A percentile compares a stretch with the other conserved stretches of the same genome.
phyloP scores from a whole-genome alignment of 2,113 vertebrate genomes.

The Sinocyclocheilus anshuiensis region DNA sequence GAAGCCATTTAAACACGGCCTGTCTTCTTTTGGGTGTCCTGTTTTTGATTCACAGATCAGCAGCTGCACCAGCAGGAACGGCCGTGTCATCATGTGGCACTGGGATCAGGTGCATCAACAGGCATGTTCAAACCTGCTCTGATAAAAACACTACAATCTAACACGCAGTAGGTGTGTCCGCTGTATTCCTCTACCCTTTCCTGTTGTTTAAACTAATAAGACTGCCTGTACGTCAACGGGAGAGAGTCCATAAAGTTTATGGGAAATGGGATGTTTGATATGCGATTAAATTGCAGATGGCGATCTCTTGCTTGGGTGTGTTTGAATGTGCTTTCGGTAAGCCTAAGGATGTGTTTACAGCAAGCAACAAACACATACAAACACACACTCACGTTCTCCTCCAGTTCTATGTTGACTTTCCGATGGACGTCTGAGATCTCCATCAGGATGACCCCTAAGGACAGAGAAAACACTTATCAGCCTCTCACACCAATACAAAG shows the following conservation, averaged over 20 bases:
- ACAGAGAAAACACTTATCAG: slow-evolving; percentile 44
- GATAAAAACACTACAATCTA: slow-evolving; percentile 47
- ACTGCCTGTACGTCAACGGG: not conserved
- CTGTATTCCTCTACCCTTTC: slow-evolving; percentile 50
- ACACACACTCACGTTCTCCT: slow-evolving; percentile 87
- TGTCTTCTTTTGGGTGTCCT: not conserved
- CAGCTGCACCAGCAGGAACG: slow-evolving; percentile 18
- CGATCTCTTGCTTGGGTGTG: slow-evolving; percentile 3
- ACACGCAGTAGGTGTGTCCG: slow-evolving; percentile 53
- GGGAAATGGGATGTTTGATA: slow-evolving; percentile 3
- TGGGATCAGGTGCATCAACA: slow-evolving; percentile 60
- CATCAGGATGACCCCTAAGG: slow-evolving; percentile 85
- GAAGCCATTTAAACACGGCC: not conserved
- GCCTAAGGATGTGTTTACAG: not conserved
- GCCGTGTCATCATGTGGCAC: slow-evolving; percentile 40
- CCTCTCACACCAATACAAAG: slow-evolving; percentile 1
- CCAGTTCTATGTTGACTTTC: slow-evolving; percentile 87
- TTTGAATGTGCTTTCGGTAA: not conserved
- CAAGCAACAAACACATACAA: not conserved
- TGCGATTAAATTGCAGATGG: slow-evolving; percentile 1
- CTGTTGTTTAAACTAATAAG: slow-evolving; percentile 19
- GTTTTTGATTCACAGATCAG: not conserved
- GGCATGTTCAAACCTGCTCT: slow-evolving; percentile 69
- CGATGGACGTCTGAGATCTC: slow-evolving; percentile 92
- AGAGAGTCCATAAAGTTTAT: not conserved